Conservation (phyloP, 2,888 invertebrate genomes). For the Cataglyphis albicans region DNA sequence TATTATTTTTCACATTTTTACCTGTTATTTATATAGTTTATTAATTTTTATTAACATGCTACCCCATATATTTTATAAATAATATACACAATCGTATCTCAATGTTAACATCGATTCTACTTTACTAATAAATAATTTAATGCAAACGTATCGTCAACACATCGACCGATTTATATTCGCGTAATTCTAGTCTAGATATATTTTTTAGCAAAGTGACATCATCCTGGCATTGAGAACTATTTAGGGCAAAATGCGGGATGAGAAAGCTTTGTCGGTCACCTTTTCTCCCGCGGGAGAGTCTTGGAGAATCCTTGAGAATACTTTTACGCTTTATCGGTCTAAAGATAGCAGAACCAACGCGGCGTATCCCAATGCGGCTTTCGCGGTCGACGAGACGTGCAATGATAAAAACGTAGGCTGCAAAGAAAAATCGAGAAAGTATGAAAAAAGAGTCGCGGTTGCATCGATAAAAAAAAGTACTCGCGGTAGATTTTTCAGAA, state of each 20-base stretch:
- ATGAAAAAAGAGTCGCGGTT: slow-evolving; percentile 33
- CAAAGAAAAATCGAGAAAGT: slow-evolving; percentile 27
- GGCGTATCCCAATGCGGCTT: slow-evolving; percentile 11
- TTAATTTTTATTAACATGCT: background rate
- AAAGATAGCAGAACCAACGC: slow-evolving; percentile 70
- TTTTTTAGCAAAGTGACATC: slow-evolving; percentile 42
- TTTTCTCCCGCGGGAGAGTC: slow-evolving; percentile 65
- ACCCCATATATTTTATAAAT: background rate
- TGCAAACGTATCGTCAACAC: slow-evolving; percentile 6
- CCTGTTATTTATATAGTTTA: background rate
- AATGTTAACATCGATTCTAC: background rate
- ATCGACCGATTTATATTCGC: slow-evolving; percentile 47
- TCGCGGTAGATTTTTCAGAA: slow-evolving; percentile 16
- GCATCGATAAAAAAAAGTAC: background rate
- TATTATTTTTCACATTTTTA: background rate
- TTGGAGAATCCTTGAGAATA: slow-evolving; percentile 74
- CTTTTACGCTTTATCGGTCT: slow-evolving; percentile 69
- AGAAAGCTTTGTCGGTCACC: slow-evolving; percentile 60
- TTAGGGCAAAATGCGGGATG: slow-evolving; percentile 63
- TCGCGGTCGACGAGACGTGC: slow-evolving; percentile 20
- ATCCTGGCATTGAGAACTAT: slow-evolving; percentile 52
- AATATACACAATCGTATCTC: no score
- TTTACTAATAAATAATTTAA: slow-evolving; percentile 1
- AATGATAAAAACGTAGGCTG: slow-evolving; percentile 45
- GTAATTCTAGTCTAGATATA: slow-evolving; percentile 45